These are phyloP conservation scores for Phthorimaea operculella DNA, from an alignment of 1,140 invertebrate genomes.

Conservation along the genomic window DNA sequence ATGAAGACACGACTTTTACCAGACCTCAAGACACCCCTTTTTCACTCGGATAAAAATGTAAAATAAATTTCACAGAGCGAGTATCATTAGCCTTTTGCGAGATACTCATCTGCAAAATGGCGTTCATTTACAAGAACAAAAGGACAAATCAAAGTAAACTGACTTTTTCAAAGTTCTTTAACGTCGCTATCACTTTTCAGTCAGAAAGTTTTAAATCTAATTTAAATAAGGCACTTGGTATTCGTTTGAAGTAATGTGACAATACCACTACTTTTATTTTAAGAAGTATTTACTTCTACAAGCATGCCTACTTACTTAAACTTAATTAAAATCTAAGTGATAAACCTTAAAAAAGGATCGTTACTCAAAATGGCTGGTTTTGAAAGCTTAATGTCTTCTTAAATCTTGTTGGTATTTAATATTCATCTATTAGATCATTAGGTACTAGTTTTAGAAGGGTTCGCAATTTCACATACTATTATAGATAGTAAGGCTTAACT, in stretches of 20 bases:
- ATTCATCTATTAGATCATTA: too few relatives aligned
- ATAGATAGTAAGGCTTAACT: background rate
- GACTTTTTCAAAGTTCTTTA: background rate
- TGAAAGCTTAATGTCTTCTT: too few relatives aligned
- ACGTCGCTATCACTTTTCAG: background rate
- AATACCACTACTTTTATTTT: too few relatives aligned
- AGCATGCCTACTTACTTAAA: too few relatives aligned
- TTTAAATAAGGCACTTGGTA: background rate
- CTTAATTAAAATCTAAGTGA: too few relatives aligned
- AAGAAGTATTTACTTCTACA: too few relatives aligned
- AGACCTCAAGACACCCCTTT: background rate
- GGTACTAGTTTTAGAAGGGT: background rate
- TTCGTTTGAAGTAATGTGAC: too few relatives aligned
- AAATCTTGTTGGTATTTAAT: too few relatives aligned
- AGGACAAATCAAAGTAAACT: slow-evolving; percentile 1
- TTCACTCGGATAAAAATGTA: background rate
- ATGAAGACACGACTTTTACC: too few relatives aligned
- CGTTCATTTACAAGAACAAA: slow-evolving; percentile 5
- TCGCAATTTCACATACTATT: background rate
- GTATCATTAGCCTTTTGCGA: background rate
- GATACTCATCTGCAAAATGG: slow-evolving; percentile 1
- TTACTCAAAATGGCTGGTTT: too few relatives aligned
- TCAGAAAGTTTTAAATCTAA: slow-evolving; percentile 3
- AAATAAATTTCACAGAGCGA: slow-evolving; percentile 2
- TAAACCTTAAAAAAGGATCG: too few relatives aligned